phyloP scores from a whole-genome alignment of 1,140 invertebrate genomes.

The Brachionus sp. region DNA sequence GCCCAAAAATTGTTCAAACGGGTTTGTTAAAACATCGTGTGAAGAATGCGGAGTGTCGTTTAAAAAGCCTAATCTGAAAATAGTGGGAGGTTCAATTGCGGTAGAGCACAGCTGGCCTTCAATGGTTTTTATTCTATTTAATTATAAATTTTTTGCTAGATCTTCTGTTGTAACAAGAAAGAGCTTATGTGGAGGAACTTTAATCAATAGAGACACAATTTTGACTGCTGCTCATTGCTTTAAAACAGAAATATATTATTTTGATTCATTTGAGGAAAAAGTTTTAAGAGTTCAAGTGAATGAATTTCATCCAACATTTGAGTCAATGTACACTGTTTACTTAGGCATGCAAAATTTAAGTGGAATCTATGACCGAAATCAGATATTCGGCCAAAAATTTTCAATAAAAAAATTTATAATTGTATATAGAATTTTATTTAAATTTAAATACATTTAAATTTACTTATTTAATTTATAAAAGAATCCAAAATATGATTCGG shows the following conservation, averaged over 20 bases:
- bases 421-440: background rate
- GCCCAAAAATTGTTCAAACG: background rate
- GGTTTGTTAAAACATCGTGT: background rate
- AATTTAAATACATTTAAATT: background rate
- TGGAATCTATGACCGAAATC: background rate
- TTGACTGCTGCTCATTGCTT: constrained; percentile 43
- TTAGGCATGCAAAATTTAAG: constrained; percentile 24
- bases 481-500: constrained; percentile 22
- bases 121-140: background rate
- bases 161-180: background rate
- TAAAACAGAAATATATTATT: background rate
- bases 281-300: background rate
- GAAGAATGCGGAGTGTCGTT: constrained; percentile 17
- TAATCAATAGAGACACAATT: constrained; percentile 25
- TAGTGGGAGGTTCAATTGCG: background rate
- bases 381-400: background rate
- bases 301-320: background rate
- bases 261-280: background rate
- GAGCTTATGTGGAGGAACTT: background rate
- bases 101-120: constrained; percentile 2
- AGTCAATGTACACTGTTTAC: constrained; percentile 33
- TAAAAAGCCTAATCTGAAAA: background rate
- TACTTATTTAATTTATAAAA: background rate
- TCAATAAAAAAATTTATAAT: background rate
- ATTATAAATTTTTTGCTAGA: background rate